phyloP scores from a whole-genome alignment of 2,113 vertebrate genomes.

The Cyprinodon variegatus region DNA sequence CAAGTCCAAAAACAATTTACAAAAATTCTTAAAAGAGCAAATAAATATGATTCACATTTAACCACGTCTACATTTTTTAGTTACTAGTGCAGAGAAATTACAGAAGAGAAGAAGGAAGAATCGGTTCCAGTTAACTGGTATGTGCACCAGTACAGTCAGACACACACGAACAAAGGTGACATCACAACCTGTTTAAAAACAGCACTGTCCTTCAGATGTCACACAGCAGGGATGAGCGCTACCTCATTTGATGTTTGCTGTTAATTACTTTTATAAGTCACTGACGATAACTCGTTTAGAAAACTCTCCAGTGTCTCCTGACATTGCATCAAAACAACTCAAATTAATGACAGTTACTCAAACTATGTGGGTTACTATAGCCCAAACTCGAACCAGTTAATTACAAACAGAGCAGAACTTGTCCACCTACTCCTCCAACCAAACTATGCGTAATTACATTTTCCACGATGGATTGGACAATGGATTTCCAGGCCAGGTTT shows the following conservation, averaged over 20 bases:
- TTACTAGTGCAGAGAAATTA: slow-evolving; percentile 77
- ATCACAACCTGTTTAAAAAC: slow-evolving; percentile 46
- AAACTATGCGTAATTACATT: neutral
- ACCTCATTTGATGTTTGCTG: slow-evolving; percentile 28
- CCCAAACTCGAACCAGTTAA: neutral
- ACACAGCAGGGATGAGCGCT: slow-evolving; percentile 49
- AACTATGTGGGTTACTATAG: neutral
- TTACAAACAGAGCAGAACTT: neutral
- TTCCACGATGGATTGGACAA: neutral
- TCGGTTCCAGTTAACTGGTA: slow-evolving; percentile 41
- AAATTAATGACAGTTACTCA: no score
- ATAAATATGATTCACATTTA: slow-evolving; percentile 86
- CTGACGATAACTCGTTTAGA: slow-evolving; percentile 18
- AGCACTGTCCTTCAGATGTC: slow-evolving; percentile 45
- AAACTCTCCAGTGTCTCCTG: slow-evolving; percentile 7
- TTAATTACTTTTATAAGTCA: slow-evolving; percentile 46
- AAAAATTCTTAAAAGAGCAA: slow-evolving; percentile 76
- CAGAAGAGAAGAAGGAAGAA: slow-evolving; percentile 67
- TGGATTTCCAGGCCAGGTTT: no score
- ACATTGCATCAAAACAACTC: neutral
- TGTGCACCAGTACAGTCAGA: slow-evolving; percentile 37
- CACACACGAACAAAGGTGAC: slow-evolving; percentile 19
- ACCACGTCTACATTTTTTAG: slow-evolving; percentile 71
- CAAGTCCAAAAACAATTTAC: slow-evolving; percentile 71
- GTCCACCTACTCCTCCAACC: no score